Evolutionary conservation across 2,797 vertebrate genomes (phyloP), one percentile per base, ranked within the genome.

Genomic region (Malacoctenus gilli): DNA sequence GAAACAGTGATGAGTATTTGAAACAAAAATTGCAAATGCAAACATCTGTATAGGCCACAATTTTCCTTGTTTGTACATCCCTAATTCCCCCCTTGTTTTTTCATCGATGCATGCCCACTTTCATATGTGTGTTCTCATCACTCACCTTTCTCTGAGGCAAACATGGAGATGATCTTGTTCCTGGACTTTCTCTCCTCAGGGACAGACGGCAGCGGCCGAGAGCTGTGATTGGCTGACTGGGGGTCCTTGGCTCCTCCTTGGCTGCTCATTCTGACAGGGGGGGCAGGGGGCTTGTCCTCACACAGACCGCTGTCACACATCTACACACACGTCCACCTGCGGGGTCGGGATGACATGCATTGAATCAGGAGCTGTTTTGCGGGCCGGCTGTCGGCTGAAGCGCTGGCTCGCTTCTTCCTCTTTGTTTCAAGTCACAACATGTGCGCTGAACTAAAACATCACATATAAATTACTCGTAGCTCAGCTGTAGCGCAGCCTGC

Each of bases 281-380:
- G 96, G 64, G 96, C 96, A 55, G 96, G 97, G 75, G 97, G 96
- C 80, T 97, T 98, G 86, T 98, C 96, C 90, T 98, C 95, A 89
- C 96, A 92, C 91, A 95, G 94, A 84, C 95, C 95, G 87, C 97
- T 98, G 93, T 97, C 95, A 92, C 92, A 96, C 96, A 98, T 98
- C 91, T 91, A 92, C 89, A 94, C 82, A 87, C 80, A 85, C 56
- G 70, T 79, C 53, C 77, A 87, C 87, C 90, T 92, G 83, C 52
- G 64, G 43, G 16, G 19, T 54, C 4, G 8, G 11, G 23, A 62
- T 14, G 14, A 53, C 13, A 61, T 4, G 19, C 42, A 53, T 10
- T 43, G 7, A 56, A 41, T 47, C 38, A 48, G 39, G n/a, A 18
- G 5, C 20, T 34, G 21, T 5, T 4, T 4, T 13, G 48, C 3